Conservation (phyloP, 2,888 invertebrate genomes). For the Caenorhabditis japonica region DNA sequence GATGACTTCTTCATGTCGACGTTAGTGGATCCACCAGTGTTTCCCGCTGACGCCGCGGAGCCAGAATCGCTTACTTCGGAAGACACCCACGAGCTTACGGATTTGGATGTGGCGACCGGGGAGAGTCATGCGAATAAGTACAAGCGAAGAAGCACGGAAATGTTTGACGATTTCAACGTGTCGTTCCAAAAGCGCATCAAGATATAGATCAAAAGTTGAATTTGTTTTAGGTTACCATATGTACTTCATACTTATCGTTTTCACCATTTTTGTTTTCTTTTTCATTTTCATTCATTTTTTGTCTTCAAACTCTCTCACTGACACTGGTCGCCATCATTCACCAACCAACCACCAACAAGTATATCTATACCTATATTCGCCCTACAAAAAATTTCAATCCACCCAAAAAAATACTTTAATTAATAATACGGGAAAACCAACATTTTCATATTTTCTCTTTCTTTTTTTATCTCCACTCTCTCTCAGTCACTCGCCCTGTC, state of each 20-base stretch:
- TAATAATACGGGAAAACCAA: slow-evolving; percentile 5
- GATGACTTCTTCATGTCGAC: slow-evolving; percentile 35
- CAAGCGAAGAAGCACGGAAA: slow-evolving; percentile 39
- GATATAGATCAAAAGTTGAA: slow-evolving; percentile 14
- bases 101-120: slow-evolving; percentile 47
- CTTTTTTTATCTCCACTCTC: slow-evolving; percentile 18
- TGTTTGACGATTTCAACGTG: slow-evolving; percentile 46
- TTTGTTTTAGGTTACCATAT: neutral
- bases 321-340: no score
- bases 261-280: slow-evolving; percentile 1
- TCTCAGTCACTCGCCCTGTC: slow-evolving; percentile 15
- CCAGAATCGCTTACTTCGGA: neutral
- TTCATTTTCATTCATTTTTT: neutral
- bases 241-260: neutral
- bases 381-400: slow-evolving; percentile 4
- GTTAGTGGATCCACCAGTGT: slow-evolving; percentile 7
- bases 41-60: neutral
- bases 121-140: slow-evolving; percentile 43
- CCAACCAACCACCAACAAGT: no score
- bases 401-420: slow-evolving; percentile 9
- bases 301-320: neutral
- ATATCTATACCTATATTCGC: no score
- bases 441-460: slow-evolving; percentile 7
- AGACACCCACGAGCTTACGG: slow-evolving; percentile 48
- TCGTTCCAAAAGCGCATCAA: slow-evolving; percentile 53